Base-by-base conservation (phyloP, 1,140 invertebrate genomes). In the Berghia stephanieae region DNA sequence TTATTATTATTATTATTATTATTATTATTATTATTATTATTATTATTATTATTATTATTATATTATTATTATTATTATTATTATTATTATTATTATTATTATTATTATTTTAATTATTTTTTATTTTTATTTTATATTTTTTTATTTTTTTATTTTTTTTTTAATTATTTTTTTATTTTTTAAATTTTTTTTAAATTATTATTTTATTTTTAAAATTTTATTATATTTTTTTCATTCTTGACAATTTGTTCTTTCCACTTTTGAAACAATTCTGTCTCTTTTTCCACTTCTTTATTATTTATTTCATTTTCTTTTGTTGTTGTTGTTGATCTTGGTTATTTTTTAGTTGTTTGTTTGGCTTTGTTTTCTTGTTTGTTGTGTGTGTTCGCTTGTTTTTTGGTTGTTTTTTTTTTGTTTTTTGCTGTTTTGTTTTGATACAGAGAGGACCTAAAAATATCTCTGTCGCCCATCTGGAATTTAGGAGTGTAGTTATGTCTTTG, bases 161-260 rank as follows among this genome's bases (percentile, higher is more conserved):
- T 2, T 60, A 10, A 6, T 21, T n/a, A 27, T 21, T n/a, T 60
- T 60, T 34, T 60, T 60, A 1, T 2, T 34, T 60, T 60, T 21
- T n/a, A 10, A 1, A 27, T 34, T 60, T 60, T 8, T 60, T 60
- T 8, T 8, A 27, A 24, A 27, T 60, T 2, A 10, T 60, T 52
- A 13, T 24, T 13, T 52, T 52, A 13, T 52, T 6, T 52, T 52
- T 52, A 27, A 10, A 24, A 27, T 60, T 34, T 60, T 60, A 24
- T 60, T 60, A 24, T 60, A 27, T 34, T n/a, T 60, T 34, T 60
- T 60, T n/a, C n/a, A 10, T 60, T 60, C 55, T 60, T 60, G 24
- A 2, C n/a, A 0, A 34, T 60, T 10, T 21, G 8, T 60, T 60
- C 1, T n/a, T 6, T 60, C n/a, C n/a, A n/a, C n/a, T n/a, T n/a